Conservation (phyloP, 2,888 invertebrate species). For the Bombylius major region DNA sequence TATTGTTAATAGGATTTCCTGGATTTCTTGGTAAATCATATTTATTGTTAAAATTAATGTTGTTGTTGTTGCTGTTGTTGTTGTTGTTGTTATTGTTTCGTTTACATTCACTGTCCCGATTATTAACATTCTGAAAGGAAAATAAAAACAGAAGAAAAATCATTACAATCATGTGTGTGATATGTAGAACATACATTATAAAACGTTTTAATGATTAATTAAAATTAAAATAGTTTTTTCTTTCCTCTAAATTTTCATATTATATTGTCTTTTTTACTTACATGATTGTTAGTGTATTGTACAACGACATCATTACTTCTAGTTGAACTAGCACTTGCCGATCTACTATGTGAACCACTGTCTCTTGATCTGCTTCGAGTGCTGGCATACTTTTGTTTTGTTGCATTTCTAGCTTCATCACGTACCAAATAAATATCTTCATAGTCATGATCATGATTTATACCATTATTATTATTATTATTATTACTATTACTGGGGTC, state of each 20-base stretch:
- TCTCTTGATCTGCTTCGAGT: conserved; percentile 48
- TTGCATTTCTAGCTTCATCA: conserved; percentile 39
- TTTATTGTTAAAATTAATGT: conserved; percentile 27
- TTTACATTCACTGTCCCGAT: conserved; percentile 27
- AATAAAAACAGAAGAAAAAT: not conserved
- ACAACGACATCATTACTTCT: conserved; percentile 36
- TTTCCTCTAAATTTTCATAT: too few relatives aligned
- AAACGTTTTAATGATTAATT: too few relatives aligned
- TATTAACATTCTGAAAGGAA: conserved; percentile 27
- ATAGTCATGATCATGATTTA: conserved; percentile 54
- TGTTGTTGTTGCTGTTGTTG: conserved; percentile 21
- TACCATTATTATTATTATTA: conserved; percentile 13
- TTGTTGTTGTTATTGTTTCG: conserved; percentile 33
- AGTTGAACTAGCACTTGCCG: conserved; percentile 46
- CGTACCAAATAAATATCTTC: conserved; percentile 68
- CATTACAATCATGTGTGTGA: too few relatives aligned
- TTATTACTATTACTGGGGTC: conserved; percentile 12
- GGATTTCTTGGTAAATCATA: conserved; percentile 19
- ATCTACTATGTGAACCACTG: conserved; percentile 64
- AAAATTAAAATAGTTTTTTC: too few relatives aligned
- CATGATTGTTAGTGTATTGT: conserved; percentile 28
- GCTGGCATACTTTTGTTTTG: conserved; percentile 26
- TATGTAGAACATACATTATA: too few relatives aligned
- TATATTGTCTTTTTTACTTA: conserved; percentile 19
- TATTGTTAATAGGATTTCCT: too few relatives aligned